These are phyloP conservation scores for Kryphioiulus occultus DNA, from an alignment of 2,888 invertebrate genomes.

Conservation along the genomic window DNA sequence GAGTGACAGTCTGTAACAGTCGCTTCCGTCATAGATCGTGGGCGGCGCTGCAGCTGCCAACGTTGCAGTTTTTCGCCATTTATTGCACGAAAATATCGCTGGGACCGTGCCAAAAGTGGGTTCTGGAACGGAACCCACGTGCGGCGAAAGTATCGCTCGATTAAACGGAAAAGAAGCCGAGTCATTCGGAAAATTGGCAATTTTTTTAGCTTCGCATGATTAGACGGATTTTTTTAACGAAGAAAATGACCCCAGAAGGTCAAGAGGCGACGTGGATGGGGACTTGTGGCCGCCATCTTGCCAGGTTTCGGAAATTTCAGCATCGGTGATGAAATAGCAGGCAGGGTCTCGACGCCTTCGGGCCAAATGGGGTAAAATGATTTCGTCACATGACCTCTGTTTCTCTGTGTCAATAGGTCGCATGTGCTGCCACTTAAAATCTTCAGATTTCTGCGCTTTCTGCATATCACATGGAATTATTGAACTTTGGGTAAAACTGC, in stretches of 20 bases:
- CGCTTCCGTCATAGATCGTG: neutral
- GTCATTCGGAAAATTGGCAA: neutral
- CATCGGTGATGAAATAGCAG: too few relatives aligned
- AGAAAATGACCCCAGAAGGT: neutral
- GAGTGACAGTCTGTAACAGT: neutral
- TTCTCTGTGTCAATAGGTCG: too few relatives aligned
- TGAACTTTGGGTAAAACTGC: too few relatives aligned
- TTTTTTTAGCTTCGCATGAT: neutral
- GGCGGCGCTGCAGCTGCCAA: neutral
- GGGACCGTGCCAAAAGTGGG: neutral
- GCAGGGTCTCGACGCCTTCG: too few relatives aligned
- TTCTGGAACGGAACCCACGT: neutral
- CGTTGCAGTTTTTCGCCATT: neutral
- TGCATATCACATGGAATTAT: too few relatives aligned
- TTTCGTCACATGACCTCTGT: too few relatives aligned
- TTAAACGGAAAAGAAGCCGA: too few relatives aligned
- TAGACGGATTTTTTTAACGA: neutral
- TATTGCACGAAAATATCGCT: neutral
- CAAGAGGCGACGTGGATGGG: neutral
- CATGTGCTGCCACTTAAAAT: too few relatives aligned
- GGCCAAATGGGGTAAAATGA: too few relatives aligned
- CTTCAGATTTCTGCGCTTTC: too few relatives aligned
- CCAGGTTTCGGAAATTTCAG: too few relatives aligned
- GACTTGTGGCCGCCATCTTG: neutral
- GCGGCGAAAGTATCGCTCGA: too few relatives aligned